Conservation (phyloP, 2,888 invertebrate genomes). For the Lasioglossum calceatum region DNA sequence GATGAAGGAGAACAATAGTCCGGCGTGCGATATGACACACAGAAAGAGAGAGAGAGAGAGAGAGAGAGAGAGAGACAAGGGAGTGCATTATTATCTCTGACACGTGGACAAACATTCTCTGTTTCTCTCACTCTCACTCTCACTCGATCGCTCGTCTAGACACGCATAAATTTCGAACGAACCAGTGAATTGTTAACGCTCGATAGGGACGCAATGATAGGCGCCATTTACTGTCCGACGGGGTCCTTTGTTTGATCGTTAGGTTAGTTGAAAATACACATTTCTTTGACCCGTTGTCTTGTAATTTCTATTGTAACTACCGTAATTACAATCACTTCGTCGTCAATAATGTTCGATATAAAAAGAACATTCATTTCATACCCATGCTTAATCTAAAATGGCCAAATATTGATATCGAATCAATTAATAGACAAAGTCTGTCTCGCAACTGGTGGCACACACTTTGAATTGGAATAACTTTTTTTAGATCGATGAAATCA, state of each 20-base stretch:
- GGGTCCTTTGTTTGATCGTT: background rate
- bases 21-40: conserved; percentile 15
- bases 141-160: conserved; percentile 9
- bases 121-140: background rate
- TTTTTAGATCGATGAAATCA: background rate
- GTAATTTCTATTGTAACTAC: background rate
- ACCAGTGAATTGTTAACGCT: conserved; percentile 37
- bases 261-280: no score
- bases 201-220: background rate
- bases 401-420: background rate
- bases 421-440: background rate
- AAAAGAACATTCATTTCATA: background rate
- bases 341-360: background rate
- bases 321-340: background rate
- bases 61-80: background rate
- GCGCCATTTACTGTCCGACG: background rate
- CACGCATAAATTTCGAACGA: conserved; percentile 28
- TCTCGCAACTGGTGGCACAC: background rate
- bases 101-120: conserved; percentile 44
- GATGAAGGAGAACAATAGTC: conserved; percentile 24
- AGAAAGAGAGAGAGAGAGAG: background rate
- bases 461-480: background rate
- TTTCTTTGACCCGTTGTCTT: background rate
- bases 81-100: conserved; percentile 32
- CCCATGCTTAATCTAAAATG: background rate